Base-by-base conservation (phyloP, 2,113 vertebrate species). In the Chlorodrepanis virens region DNA sequence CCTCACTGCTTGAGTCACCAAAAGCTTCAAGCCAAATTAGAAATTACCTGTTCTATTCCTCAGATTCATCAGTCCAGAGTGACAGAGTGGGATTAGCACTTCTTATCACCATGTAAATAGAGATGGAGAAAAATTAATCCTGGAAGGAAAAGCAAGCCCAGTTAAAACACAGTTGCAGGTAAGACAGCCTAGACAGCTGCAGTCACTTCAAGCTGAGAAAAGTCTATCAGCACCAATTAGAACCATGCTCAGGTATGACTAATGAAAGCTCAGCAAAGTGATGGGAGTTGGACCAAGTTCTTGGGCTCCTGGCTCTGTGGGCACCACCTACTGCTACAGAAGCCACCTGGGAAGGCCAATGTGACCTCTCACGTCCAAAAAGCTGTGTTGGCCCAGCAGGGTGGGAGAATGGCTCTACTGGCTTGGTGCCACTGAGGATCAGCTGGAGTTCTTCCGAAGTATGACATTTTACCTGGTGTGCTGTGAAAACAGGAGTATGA, bases 31-130 rank as follows among this genome's bases (percentile, higher is more conserved):
- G 59, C 10, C 60, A 72, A 89, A 75, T 88, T 27, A 77, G 60
- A 82, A 78, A 86, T 97, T 96, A 97, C 96, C 97, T 96, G 93
- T 92, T 96, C 87, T 97, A 93, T 69, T 96, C 94, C 84, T 96
- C 85, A 97, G 96, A 96, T 96, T 92, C 96, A 96, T 97, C 95
- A 96, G 95, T 93, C 95, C 95, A 93, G 91, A 96, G 64, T 93
- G 86, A 87, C 16, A 44, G 95, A 85, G 86, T 69, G 49, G 74
- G 88, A 80, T 92, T 91, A 93, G 72, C 63, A 81, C 90, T 90
- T 95, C 84, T 92, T 94, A 94, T 89, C 94, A 96, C 95, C 95
- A 92, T 93, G 92, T 93, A 97, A 96, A 94, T 79, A 92, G 37
- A 90, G 93, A 83, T 0, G 24, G 56, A 88, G 89, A 76, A 94